Evolutionary conservation across 2,888 invertebrate genomes (phyloP).

Genomic region (Parochlus steinenii): DNA sequence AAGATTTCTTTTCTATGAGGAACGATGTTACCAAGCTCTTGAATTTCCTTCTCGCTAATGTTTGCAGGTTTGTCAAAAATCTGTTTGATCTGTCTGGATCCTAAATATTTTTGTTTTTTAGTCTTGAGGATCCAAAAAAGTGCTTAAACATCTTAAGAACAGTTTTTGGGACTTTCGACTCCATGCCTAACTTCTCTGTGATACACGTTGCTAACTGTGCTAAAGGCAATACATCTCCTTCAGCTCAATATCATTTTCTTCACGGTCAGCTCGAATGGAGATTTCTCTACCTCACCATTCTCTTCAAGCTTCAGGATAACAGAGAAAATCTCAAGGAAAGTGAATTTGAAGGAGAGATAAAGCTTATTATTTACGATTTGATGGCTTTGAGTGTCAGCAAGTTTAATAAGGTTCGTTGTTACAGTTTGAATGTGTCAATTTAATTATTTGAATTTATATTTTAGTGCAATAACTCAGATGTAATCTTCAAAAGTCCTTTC

Average conservation of each 20-base stretch:
- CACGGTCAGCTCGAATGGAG: slow-evolving; percentile 29
- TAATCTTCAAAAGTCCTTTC: slow-evolving; percentile 34
- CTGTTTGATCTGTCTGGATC: too few relatives aligned
- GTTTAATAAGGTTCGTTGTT: slow-evolving; percentile 25
- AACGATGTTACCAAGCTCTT: too few relatives aligned
- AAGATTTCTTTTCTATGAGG: too few relatives aligned
- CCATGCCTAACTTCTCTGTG: slow-evolving; percentile 5
- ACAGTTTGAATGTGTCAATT: slow-evolving; percentile 3
- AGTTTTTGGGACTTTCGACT: slow-evolving; percentile 7
- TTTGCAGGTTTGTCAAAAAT: too few relatives aligned
- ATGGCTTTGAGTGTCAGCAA: slow-evolving; percentile 24
- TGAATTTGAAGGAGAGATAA: slow-evolving; percentile 16
- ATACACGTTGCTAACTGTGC: background rate
- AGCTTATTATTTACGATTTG: slow-evolving; percentile 24
- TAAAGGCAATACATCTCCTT: slow-evolving; percentile 10
- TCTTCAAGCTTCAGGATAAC: slow-evolving; percentile 16
- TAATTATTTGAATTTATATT: slow-evolving; percentile 15
- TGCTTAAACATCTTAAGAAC: slow-evolving; percentile 1
- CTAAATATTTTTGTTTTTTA: too few relatives aligned
- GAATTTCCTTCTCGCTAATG: too few relatives aligned
- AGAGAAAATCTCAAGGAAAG: slow-evolving; percentile 16
- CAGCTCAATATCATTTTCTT: slow-evolving; percentile 26
- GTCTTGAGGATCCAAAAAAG: too few relatives aligned
- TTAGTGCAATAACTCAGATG: slow-evolving; percentile 27
- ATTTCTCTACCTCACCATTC: slow-evolving; percentile 23